Evolutionary conservation across 1,140 invertebrate genomes (phyloP).

Genomic region (Nephila pilipes): DNA sequence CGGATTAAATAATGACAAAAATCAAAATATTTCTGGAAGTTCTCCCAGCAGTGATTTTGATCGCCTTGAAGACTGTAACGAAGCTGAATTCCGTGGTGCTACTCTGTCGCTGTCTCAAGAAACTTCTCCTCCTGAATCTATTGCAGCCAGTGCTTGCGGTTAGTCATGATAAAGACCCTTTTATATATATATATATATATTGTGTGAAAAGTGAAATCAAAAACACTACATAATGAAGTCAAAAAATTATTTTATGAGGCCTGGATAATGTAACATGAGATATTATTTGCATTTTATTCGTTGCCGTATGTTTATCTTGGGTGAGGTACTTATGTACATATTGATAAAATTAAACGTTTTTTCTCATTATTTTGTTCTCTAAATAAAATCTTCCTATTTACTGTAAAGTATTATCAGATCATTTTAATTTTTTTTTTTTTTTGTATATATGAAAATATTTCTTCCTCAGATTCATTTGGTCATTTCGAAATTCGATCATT

Average conservation of each 20-base stretch:
- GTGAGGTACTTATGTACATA: neutral
- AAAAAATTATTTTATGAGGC: neutral
- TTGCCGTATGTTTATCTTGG: slow-evolving; percentile 5
- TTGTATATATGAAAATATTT: too few species aligned
- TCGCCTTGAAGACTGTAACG: slow-evolving; percentile 74
- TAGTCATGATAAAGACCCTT: neutral
- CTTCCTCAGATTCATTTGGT: too few species aligned
- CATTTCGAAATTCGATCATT: too few species aligned
- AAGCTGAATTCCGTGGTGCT: slow-evolving; percentile 76
- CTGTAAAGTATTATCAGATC: too few species aligned
- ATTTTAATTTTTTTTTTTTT: too few species aligned
- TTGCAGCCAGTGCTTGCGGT: slow-evolving; percentile 35
- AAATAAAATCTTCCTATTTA: too few species aligned
- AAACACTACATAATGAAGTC: neutral
- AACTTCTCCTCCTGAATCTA: slow-evolving; percentile 57
- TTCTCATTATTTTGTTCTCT: neutral
- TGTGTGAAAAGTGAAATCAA: neutral
- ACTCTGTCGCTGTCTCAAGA: slow-evolving; percentile 73
- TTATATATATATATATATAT: neutral
- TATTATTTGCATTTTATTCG: neutral
- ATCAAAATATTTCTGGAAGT: slow-evolving; percentile 53
- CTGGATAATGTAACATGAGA: neutral
- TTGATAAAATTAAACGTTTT: neutral
- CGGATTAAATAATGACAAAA: slow-evolving; percentile 58
- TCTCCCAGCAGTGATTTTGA: slow-evolving; percentile 75